phyloP scores from a whole-genome alignment of 2,888 invertebrate genomes.

The Aphodius sticticus region DNA sequence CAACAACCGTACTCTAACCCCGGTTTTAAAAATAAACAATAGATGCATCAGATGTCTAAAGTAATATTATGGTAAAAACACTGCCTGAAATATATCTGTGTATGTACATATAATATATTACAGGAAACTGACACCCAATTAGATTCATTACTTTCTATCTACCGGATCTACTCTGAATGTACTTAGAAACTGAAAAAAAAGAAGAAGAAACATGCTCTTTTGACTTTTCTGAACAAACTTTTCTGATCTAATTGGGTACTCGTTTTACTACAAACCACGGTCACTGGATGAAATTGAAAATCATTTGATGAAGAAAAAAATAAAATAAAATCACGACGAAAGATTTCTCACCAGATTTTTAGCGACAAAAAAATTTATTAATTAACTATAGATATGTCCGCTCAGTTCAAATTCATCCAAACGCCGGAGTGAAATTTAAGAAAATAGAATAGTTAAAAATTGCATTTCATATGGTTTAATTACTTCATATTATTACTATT shows the following conservation, averaged over 20 bases:
- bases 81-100: slow-evolving; percentile 48
- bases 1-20: slow-evolving; percentile 13
- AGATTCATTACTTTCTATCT: not conserved
- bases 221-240: not conserved
- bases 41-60: slow-evolving; percentile 36
- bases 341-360: not conserved
- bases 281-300: not conserved
- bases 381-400: slow-evolving; percentile 41
- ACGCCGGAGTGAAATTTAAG: slow-evolving; percentile 36
- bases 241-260: not conserved
- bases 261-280: not conserved
- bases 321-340: not conserved
- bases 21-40: slow-evolving; percentile 39
- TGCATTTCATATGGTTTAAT: slow-evolving; percentile 52
- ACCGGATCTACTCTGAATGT: not conserved
- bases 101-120: slow-evolving; percentile 4
- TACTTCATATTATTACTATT: slow-evolving; percentile 51
- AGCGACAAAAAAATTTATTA: not conserved
- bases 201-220: not conserved
- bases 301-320: not conserved
- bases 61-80: slow-evolving; percentile 52
- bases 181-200: not conserved
- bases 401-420: not conserved
- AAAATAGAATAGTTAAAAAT: slow-evolving; percentile 56
- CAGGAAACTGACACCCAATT: not conserved